Percentiles rank a stretch among this genome's conserved stretches.
phyloP scores from a whole-genome alignment of 2,888 invertebrate genomes.

The Andrena marginata region DNA sequence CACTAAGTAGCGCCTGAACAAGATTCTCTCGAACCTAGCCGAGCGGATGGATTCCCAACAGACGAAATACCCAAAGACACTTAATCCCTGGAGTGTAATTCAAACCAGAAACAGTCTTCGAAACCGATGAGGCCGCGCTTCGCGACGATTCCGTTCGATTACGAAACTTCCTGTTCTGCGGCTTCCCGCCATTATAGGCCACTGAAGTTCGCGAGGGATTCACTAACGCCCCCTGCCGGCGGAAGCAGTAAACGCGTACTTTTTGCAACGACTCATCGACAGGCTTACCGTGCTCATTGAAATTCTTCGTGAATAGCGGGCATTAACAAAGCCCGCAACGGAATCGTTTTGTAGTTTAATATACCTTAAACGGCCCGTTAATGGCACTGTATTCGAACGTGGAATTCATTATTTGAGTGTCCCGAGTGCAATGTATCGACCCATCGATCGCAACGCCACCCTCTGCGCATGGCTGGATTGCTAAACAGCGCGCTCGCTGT shows the following conservation, averaged over 20 bases:
- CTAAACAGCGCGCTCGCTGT: neutral
- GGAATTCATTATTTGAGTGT: neutral
- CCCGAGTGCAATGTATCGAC: neutral
- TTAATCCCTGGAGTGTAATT: neutral
- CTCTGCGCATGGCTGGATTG: neutral
- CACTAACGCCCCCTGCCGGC: neutral
- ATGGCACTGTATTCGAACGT: no score
- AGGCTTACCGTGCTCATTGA: neutral
- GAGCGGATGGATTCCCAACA: neutral
- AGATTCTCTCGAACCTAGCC: neutral
- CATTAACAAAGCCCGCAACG: no score
- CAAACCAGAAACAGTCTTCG: neutral
- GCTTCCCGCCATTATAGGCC: conserved; percentile 11
- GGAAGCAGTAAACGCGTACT: neutral
- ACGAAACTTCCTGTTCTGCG: neutral
- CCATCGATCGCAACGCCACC: conserved; percentile 30
- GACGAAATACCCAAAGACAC: neutral
- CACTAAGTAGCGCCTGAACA: neutral
- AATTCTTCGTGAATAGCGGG: no score
- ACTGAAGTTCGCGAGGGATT: neutral
- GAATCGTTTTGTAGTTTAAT: no score
- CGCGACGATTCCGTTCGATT: neutral
- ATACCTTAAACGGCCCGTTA: no score
- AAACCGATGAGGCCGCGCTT: neutral
- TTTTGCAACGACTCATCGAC: neutral